These are phyloP conservation scores for Macrochelys suwanniensis DNA, from an alignment of 2,797 vertebrate genomes.

Conservation along the genomic window DNA sequence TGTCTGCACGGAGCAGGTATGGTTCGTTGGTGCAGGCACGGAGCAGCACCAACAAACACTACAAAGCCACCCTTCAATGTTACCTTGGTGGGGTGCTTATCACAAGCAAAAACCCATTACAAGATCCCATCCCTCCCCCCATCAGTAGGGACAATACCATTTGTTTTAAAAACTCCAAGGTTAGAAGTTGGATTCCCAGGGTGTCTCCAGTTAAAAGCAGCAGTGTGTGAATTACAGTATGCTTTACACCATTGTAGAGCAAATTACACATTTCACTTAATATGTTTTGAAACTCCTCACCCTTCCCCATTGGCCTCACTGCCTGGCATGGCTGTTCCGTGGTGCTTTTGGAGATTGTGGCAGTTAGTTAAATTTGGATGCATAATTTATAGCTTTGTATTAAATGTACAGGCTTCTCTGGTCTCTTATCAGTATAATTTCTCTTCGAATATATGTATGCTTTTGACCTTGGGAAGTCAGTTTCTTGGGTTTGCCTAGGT, in stretches of 20 bases:
- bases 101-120: not conserved
- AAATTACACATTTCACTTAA: not conserved
- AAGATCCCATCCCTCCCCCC: not conserved
- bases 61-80: not conserved
- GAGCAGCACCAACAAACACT: not conserved
- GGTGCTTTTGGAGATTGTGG: fast-evolving
- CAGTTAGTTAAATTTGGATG: not conserved
- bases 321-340: not conserved
- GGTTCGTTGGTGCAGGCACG: not conserved
- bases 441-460: not conserved
- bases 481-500: not conserved
- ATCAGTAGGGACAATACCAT: not conserved
- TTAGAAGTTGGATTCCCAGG: not conserved
- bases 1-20: fast-evolving
- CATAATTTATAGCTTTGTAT: not conserved
- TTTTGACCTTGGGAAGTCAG: not conserved
- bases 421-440: not conserved
- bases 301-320: not conserved
- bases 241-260: fast-evolving
- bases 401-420: not conserved
- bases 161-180: not conserved
- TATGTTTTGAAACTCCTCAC: not conserved
- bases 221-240: fast-evolving
- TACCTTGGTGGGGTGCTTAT: not conserved
- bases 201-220: not conserved